A percentile compares a stretch with the other conserved stretches of the same genome.
phyloP scores from a whole-genome alignment of 2,113 vertebrate genomes.

The Raphicerus campestris region DNA sequence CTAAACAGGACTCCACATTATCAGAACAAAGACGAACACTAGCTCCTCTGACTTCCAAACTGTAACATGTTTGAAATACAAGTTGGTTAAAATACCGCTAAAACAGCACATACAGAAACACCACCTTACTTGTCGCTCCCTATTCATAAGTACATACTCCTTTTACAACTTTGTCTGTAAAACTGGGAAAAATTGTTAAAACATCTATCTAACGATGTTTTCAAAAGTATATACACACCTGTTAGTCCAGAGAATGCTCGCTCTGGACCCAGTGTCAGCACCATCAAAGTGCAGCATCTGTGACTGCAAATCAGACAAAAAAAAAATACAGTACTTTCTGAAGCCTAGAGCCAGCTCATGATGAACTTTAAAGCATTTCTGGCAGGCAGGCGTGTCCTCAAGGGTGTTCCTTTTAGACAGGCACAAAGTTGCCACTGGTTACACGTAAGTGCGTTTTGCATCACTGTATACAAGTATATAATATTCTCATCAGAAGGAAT shows the following conservation, averaged over 20 bases:
- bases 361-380: constrained; percentile 75
- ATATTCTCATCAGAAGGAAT: constrained; percentile 58
- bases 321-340: constrained; percentile 77
- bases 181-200: constrained; percentile 60
- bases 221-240: constrained; percentile 79
- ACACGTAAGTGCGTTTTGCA: constrained; percentile 46
- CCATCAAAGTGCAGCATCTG: constrained; percentile 80
- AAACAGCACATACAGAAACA: constrained; percentile 79
- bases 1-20: constrained; percentile 54
- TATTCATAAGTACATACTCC: constrained; percentile 60
- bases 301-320: constrained; percentile 81
- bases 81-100: constrained; percentile 81
- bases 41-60: constrained; percentile 72
- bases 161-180: constrained; percentile 68
- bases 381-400: constrained; percentile 57
- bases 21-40: constrained; percentile 75
- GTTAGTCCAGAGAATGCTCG: constrained; percentile 72
- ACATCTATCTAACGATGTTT: constrained; percentile 72
- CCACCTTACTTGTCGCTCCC: constrained; percentile 79
- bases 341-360: constrained; percentile 76
- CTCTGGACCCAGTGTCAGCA: constrained; percentile 81
- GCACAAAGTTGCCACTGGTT: not conserved
- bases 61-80: constrained; percentile 77
- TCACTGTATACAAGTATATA: constrained; percentile 48
- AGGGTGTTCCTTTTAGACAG: constrained; percentile 61